Conservation (phyloP, 1,140 invertebrate genomes). For the Oscheius sp. region DNA sequence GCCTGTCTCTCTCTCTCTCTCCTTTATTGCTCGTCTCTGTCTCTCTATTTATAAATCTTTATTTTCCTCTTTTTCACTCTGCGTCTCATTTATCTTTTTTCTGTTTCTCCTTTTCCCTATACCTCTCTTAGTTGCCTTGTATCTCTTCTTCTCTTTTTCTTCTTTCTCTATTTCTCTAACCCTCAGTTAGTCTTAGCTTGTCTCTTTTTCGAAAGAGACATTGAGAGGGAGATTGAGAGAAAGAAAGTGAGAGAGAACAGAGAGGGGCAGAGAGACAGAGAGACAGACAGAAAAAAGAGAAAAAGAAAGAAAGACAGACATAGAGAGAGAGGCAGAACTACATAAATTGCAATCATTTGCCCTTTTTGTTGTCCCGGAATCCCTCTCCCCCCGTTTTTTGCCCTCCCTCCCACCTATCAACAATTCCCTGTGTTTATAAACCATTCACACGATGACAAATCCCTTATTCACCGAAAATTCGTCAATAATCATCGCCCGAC, state of each 20-base stretch:
- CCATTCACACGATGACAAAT: too few relatives aligned
- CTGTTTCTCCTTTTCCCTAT: not conserved
- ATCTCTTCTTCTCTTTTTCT: not conserved
- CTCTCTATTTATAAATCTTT: not conserved
- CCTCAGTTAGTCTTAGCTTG: not conserved
- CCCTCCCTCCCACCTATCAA: too few relatives aligned
- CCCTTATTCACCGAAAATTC: too few relatives aligned
- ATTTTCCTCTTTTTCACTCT: not conserved
- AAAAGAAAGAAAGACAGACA: too few relatives aligned
- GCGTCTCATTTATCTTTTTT: not conserved
- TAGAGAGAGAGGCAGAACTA: too few relatives aligned
- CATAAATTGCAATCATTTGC: not conserved
- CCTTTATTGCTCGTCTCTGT: not conserved
- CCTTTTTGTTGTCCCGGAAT: not conserved
- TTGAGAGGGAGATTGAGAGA: too few relatives aligned
- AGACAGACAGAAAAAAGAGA: too few relatives aligned
- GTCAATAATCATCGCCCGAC: too few relatives aligned
- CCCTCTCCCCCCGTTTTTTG: not conserved
- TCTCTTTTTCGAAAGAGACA: not conserved
- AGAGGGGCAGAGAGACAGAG: too few relatives aligned
- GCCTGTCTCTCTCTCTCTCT: constrained; percentile 18
- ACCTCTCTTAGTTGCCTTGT: not conserved
- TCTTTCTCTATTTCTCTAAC: not conserved
- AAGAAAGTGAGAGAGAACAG: too few relatives aligned
- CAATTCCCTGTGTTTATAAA: too few relatives aligned